These are phyloP conservation scores for Leuctra nigra DNA, from an alignment of 2,888 invertebrate species.

Conservation along the genomic window DNA sequence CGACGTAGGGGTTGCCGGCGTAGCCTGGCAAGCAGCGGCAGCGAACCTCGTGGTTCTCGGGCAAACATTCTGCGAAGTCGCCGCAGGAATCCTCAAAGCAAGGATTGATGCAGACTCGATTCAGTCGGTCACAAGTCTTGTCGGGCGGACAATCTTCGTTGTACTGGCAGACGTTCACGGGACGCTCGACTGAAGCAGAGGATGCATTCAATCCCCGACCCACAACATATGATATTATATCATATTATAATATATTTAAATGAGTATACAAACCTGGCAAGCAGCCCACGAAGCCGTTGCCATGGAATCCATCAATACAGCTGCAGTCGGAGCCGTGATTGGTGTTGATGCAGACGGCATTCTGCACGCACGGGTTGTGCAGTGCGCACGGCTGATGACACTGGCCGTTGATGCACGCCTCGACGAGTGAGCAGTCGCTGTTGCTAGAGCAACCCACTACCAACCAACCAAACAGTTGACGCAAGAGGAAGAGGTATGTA, in stretches of 20 bases:
- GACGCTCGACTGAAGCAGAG: constrained; percentile 43
- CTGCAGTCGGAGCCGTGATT: constrained; percentile 83
- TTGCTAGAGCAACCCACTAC: constrained; percentile 80
- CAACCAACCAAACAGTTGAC: constrained; percentile 36
- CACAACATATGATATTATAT: too few species aligned
- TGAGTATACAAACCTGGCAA: constrained; percentile 56
- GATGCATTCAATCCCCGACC: too few species aligned
- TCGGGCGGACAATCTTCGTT: constrained; percentile 88
- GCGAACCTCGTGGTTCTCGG: constrained; percentile 66
- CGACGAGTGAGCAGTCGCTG: constrained; percentile 76
- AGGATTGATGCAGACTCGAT: constrained; percentile 76
- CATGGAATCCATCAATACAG: constrained; percentile 78
- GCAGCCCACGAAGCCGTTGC: constrained; percentile 78
- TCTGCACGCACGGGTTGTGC: constrained; percentile 74
- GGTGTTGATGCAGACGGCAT: constrained; percentile 81
- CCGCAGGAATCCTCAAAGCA: constrained; percentile 75
- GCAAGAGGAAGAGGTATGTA: constrained; percentile 12
- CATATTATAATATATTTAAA: too few species aligned
- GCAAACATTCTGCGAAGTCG: constrained; percentile 71
- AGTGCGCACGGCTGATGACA: constrained; percentile 84
- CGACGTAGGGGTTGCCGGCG: constrained; percentile 69
- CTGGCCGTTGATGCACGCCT: constrained; percentile 77
- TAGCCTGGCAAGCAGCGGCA: constrained; percentile 69
- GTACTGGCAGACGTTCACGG: constrained; percentile 69
- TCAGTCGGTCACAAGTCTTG: constrained; percentile 75